Base-by-base conservation (phyloP, 2,888 invertebrate genomes). In the Ophion costatus region DNA sequence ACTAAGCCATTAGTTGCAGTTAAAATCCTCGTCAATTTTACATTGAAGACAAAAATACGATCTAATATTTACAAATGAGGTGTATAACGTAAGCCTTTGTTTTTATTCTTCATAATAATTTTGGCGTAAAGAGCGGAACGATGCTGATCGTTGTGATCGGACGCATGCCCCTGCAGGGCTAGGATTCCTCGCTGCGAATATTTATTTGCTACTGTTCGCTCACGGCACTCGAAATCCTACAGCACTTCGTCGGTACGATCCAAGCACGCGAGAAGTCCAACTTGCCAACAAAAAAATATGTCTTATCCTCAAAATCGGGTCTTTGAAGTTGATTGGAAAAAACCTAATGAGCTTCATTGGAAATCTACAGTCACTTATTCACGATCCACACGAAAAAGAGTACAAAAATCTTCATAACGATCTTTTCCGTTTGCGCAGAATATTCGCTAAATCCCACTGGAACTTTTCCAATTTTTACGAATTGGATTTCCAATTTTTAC, bases 31-130 rank as follows among this genome's bases (percentile, higher is more conserved):
- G 90, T 92, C 90, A 90, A 91, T 91, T 92, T 92, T 91, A 93
- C 92, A 92, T 92, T 91, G 91, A 92, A 91, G 93, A 93, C 92
- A 93, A 93, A 92, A 93, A 93, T 93, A 93, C 91, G 92, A 91
- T 92, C 92, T 93, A 92, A 93, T 93, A 93, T 93, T 92, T 93
- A 93, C 93, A 93, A 93, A 93, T 92, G 91, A 93, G 91, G 92
- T 92, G 92, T 92, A 89, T 92, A 93, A 93, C 91, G 89, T 91
- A 93, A 92, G 91, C 63, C 29, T 76, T 66, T 17, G 80, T 75
- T 74, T 83, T 73, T 76, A 59, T 73, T 78, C 75, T 7, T 38
- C 64, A 82, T 83, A 81, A 84, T 80, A 82, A 82, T 77, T 76
- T 85, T 51, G 80, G 83, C 84, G 85, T 51, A 51, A 51, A 51